A percentile compares a stretch with the other conserved stretches of the same genome.
Evolutionary conservation across 2,888 invertebrate genomes (phyloP).

Genomic region (Callimorpha dominula): DNA sequence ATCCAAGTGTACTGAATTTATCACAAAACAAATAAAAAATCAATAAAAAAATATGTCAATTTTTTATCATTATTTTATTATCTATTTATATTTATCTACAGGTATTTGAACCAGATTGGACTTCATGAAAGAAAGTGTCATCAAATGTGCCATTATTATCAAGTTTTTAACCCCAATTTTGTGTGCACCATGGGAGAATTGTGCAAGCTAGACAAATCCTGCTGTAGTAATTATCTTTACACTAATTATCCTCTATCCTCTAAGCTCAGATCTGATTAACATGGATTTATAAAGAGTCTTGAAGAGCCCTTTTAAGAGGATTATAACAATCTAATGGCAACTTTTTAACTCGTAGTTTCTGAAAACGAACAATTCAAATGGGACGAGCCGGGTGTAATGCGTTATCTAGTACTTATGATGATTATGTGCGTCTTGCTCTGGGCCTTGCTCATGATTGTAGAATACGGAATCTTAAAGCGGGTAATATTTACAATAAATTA

Average conservation of each 20-base stretch:
- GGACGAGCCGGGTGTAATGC: conserved; percentile 90
- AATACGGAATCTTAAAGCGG: conserved; percentile 86
- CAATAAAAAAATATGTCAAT: too few relatives aligned
- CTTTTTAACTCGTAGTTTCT: conserved; percentile 59
- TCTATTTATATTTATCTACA: conserved; percentile 32
- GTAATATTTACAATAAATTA: conserved; percentile 53
- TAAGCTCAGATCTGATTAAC: too few relatives aligned
- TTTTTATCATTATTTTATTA: too few relatives aligned
- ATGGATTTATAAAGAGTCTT: too few relatives aligned
- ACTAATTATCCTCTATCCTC: neutral
- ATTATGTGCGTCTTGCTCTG: conserved; percentile 87
- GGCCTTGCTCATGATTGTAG: conserved; percentile 87
- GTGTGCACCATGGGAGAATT: conserved; percentile 70
- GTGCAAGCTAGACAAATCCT: conserved; percentile 59
- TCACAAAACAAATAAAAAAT: too few relatives aligned
- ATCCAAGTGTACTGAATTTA: too few relatives aligned
- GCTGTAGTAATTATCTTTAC: conserved; percentile 66
- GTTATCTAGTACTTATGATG: conserved; percentile 88
- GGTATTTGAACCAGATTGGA: conserved; percentile 68
- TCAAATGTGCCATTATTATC: conserved; percentile 66
- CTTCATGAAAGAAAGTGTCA: conserved; percentile 67
- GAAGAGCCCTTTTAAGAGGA: too few relatives aligned
- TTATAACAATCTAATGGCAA: neutral
- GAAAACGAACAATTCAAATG: conserved; percentile 88
- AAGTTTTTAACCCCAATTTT: conserved; percentile 56